phyloP scores from a whole-genome alignment of 1,140 invertebrate species.

The Drosophila nebulosa region DNA sequence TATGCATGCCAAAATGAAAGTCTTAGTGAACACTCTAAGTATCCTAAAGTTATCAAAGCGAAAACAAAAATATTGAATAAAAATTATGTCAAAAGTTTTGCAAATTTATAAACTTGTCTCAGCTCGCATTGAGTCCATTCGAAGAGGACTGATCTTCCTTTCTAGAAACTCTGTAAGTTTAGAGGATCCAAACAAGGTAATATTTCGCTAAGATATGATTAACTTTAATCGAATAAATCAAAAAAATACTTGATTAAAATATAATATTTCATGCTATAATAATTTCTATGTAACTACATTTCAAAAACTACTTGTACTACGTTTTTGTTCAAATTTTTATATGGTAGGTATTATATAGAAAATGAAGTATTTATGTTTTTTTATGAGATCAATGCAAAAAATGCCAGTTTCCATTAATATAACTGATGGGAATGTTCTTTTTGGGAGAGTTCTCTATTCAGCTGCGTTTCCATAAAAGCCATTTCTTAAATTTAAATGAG shows the following conservation, averaged over 20 bases:
- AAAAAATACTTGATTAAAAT: background rate
- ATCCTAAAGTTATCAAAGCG: slow-evolving; percentile 2
- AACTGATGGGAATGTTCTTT: slow-evolving; percentile 23
- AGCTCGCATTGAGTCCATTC: background rate
- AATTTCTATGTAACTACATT: slow-evolving; percentile 15
- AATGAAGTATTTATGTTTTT: background rate
- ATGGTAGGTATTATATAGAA: background rate
- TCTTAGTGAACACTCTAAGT: slow-evolving; percentile 33
- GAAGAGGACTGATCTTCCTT: background rate
- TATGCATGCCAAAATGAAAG: slow-evolving; percentile 45
- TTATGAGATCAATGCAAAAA: background rate
- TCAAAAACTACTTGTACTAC: slow-evolving; percentile 32
- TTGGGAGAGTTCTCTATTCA: background rate
- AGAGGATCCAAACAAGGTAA: background rate
- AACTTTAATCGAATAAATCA: background rate
- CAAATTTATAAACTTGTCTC: no score
- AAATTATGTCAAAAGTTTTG: no score
- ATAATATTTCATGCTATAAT: slow-evolving; percentile 28
- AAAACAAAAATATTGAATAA: background rate
- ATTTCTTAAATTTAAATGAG: slow-evolving; percentile 5
- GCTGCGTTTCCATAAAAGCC: background rate
- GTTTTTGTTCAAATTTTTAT: background rate
- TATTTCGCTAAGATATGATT: slow-evolving; percentile 12
- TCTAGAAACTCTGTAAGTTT: background rate
- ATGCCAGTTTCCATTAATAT: slow-evolving; percentile 40